Evolutionary conservation across 1,140 invertebrate genomes (phyloP), one percentile per base, ranked within the genome.

Genomic region (Chelonus insularis): DNA sequence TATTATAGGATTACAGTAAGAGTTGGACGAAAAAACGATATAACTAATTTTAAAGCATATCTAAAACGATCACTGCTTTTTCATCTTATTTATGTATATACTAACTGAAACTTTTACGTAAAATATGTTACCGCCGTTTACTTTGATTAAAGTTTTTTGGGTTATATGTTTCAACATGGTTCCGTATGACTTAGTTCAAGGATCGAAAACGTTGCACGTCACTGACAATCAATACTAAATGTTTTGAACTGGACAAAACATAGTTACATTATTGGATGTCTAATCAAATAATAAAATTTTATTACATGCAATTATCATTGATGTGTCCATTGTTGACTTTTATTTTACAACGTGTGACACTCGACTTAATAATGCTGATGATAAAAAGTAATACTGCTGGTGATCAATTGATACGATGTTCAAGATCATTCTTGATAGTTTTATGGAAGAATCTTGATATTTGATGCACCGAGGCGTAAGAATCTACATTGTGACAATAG

Each of bases 1-100:
- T 58, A 34, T 57, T 60, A n/a, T n/a, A 52, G 63, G 48, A 58
- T 57, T 63, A 36, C 62, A 23, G 39, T 36, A 36, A 57, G 58
- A 59, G 57, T 23, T 9, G 6, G 18, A 1, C 8, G 6, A 16
- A 36, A 18, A 36, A 39, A 57, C 20, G n/a, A 25, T 6, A 21
- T 41, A 25, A 50, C 14, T 25, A 9, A 20, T 20, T 11, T 21
- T 34, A n/a, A 54, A 54, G 2, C 6, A 43, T 7, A 43, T 6
- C 6, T 39, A 12, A 18, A 52, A 18, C 52, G 34, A 7, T 4
- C 3, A 29, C 25, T 7, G 25, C 25, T 37, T 12, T 32, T 37
- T 37, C 12, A n/a, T 37, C 11, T 37, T 37, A 9, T 37, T 6
- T 12, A 55, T 52, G 52, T 37, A 34, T 16, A 55, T 21, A 37